Base-by-base conservation (phyloP, 2,888 invertebrate species). In the Coleophora deauratella region DNA sequence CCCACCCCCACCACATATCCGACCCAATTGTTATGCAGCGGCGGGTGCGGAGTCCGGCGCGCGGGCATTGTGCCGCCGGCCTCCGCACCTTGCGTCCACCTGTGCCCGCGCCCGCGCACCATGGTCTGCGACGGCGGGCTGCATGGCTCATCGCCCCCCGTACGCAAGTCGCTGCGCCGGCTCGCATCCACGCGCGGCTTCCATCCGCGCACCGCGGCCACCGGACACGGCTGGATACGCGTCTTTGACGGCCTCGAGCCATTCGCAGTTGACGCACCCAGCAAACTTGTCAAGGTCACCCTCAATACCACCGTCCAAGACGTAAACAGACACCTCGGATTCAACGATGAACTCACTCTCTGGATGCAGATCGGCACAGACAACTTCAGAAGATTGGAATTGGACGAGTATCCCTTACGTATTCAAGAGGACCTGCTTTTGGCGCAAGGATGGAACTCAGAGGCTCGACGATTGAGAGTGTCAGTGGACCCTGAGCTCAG, bases 401-500 rank as follows among this genome's bases (percentile, higher is more conserved):
- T 73, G 8, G 73, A 81, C 28, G 90, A 90, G 56, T 81, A 72
- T 50, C 91, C 91, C 1, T 68, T 90, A 44, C 72, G 86, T 43
- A 80, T 90, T 46, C 91, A 91, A 63, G 90, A 91, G 57, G 85
- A 88, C 46, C 88, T 87, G 66, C 75, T 91, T 44, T 80, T 79
- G 38, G 80, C 75, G 33, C 78, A 88, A 41, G 91, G 91, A 7
- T 91, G 89, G 80, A 74, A 73, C 40, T 89, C 90, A 37, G 67
- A 80, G 53, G 86, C 89, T 12, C 75, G 91, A 41, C 78, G 90
- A 47, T 71, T 88, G 27, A 79, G 91, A 34, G 70, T 91, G 45
- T 89, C 90, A 9, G 90, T 91, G 43, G 91, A 91, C 68, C 89
- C 89, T 21, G 90, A 90, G 59, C 67, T 91, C 45, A 80, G 89